Evolutionary conservation across 64 coral and sea anemone genomes (phyloP), one percentile per base, ranked within the genome.

Genomic region (Exaiptasia diaphana): DNA sequence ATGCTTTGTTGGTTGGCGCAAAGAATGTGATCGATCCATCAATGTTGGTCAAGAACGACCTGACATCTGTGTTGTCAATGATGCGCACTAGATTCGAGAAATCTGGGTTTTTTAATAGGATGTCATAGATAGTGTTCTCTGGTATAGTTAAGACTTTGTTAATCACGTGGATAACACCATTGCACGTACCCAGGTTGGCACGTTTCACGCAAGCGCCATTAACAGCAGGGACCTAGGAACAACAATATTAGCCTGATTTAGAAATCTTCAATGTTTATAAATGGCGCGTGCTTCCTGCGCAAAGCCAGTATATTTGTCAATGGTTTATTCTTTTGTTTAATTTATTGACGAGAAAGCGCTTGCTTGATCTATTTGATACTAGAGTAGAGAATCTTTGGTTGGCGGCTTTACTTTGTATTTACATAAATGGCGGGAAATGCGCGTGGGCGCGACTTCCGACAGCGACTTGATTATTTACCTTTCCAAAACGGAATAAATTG

Each of bases 121-220:
- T 2, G n/a, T 81, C 87, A 17, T 90, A 90, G 23, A 82, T 46
- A 15, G 87, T 74, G 48, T 82, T 71, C 20, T 28, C 59, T 14
- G 65, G 38, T 4, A 78, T 76, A 14, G 64, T 3, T 26, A 90
- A 78, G 22, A 90, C 77, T 73, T 82, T 90, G 23, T 60, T 41
- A 50, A 90, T 81, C 53, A 90, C 87, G 42, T 90, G 87, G 18
- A 90, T 90, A 0, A 90, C 68, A 10, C 87, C 68, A 14, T 75
- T 90, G 26, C 87, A 81, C 4, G 77, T 71, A 37, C 73, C 52
- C 9, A 90, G 31, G 53, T 90, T 81, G 40, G 87, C 64, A 15
- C 59, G 70, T 10, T 62, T 59, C 15, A 90, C 31, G 25, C 87
- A 90, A 11, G 87, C 77, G 53, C 53, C 68, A 21, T 90, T 50